Evolutionary conservation across 2,888 invertebrate genomes (phyloP), one percentile per base, ranked within the genome.

Genomic region (Oasisia sp.): DNA sequence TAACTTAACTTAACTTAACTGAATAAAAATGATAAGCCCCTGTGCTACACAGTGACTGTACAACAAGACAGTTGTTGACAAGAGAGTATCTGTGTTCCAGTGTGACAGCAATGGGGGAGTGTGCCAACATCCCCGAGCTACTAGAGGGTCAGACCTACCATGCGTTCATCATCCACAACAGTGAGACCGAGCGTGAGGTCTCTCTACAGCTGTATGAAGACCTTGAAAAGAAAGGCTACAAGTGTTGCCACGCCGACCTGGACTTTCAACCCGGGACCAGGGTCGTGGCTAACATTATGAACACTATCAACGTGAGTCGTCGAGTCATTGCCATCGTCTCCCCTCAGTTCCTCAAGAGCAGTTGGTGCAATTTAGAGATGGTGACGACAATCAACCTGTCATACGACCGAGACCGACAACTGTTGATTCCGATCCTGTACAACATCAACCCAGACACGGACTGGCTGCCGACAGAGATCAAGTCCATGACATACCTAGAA

Each of bases 281-380:
- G 96, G 97, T 98, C 94, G 98, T 98, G 92, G 98, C 98, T 96
- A 98, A 98, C 93, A 98, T 98, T 95, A 98, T 98, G 95, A 98
- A 98, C 96, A 98, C 98, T 92, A 98, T 98, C 91, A 98, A 98
- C 96, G 98, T 98, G 90, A 98, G 98, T 93, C 97, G 98, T 93
- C 97, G 98, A 94, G 98, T 98, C 93, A 98, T 98, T 95, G 97
- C 98, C 97, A 97, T 98, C 94, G 97, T 98, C 92, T 98, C 98
- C 94, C 98, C 98, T 96, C 98, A 98, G 96, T 98, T 98, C 96
- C 97, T 98, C 95, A 98, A 98, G 96, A 98, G 98, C 92, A 98
- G 98, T 96, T 98, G 98, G 98, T 98, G 98, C 95, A 19, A 38
- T 19, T 92, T 93, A 32, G 93, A 93, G 91, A 50, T 32, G 44